A percentile compares a stretch with the other conserved stretches of the same genome.
Evolutionary conservation across 2,888 invertebrate species (phyloP).

Genomic region (Rhingia campestris): DNA sequence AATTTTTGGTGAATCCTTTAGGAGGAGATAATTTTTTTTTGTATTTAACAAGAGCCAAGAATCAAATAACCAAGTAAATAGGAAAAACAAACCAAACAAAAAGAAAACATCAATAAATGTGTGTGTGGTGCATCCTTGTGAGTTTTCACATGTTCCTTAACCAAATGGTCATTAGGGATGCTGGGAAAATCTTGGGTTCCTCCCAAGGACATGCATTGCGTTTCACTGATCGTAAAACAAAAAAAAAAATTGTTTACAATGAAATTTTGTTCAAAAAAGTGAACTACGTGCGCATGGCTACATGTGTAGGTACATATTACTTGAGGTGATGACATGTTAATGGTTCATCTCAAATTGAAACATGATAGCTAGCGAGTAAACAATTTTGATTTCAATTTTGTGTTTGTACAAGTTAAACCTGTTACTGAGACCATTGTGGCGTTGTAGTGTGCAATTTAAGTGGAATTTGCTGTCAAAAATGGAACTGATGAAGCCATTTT

Average conservation of each 20-base stretch:
- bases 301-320: not conserved
- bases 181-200: too few species aligned
- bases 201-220: too few species aligned
- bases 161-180: not conserved
- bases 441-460: too few species aligned
- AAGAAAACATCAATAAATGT: constrained; percentile 42
- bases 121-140: not conserved
- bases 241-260: too few species aligned
- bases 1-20: not conserved
- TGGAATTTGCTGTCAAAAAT: too few species aligned
- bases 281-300: too few species aligned
- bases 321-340: not conserved
- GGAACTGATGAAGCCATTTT: too few species aligned
- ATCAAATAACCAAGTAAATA: constrained; percentile 58
- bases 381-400: not conserved
- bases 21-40: constrained; percentile 21
- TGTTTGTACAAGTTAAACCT: too few species aligned
- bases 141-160: too few species aligned
- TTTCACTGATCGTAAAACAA: too few species aligned
- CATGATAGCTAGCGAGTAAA: constrained; percentile 17
- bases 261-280: too few species aligned
- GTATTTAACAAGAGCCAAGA: constrained; percentile 34
- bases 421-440: too few species aligned
- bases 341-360: constrained; percentile 13
- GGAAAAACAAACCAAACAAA: constrained; percentile 35